Evolutionary conservation across 2,113 vertebrate genomes (phyloP), one percentile per base, ranked within the genome.

Genomic region (Turnix velox): DNA sequence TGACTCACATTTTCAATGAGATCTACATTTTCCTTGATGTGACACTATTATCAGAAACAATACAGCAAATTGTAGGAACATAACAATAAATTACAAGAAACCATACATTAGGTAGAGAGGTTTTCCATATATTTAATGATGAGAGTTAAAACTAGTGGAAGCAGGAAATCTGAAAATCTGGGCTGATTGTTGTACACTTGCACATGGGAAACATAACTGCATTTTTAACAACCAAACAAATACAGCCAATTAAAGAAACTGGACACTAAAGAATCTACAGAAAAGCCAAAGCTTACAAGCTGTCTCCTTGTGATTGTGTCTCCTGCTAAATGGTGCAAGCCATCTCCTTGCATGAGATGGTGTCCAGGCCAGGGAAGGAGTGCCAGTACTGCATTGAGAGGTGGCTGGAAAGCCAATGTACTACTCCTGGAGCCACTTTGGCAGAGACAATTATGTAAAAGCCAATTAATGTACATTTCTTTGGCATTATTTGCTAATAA

Each of bases 371-470:
- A 46, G 72, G 80, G 80, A 79, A 90, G 74, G 52, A 63, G 68
- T 16, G 51, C 87, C 94, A 90, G 78, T 35, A 4, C 35, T 22
- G 9, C 18, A 84, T 31, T 92, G 94, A 95, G 77, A 96, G 85
- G 73, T 31, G 33, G 24, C 74, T 49, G 52, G 68, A 37, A 54
- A 61, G 67, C 61, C 63, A 48, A 66, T 30, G 93, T 94, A 83
- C 78, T 54, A 27, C 78, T 80, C n/a, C 15, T 45, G 45, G 65
- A 19, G 63, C 67, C 81, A 94, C 77, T 93, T 48, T 71, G 93
- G 93, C 86, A 72, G 87, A 94, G 69, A 65, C 66, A 92, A 69
- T n/a, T n/a, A n/a, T n/a, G n/a, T 39, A 66, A 90, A 94, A 93
- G 31, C 42, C 35, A 71, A 81, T 77, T 58, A 51, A 52, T 30